Evolutionary conservation across 1,140 invertebrate species (phyloP).

Genomic region (Chlorops oryzae): DNA sequence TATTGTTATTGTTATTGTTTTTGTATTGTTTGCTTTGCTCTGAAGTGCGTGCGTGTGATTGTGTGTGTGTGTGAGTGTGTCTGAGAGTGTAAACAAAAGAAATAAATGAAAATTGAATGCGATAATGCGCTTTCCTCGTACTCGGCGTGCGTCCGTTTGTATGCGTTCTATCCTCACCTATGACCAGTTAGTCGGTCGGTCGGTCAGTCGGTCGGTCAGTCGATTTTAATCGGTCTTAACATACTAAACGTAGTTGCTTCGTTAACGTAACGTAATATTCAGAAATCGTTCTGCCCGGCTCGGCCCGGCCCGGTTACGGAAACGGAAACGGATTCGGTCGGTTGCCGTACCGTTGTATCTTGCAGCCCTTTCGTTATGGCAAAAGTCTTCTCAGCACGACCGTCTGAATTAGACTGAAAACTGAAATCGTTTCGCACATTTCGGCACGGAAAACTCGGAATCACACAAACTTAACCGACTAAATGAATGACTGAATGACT

Average conservation of each 20-base stretch:
- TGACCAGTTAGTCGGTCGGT: too few species aligned
- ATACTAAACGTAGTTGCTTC: too few species aligned
- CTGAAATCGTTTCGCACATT: slow-evolving; percentile 49
- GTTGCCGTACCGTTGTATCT: neutral
- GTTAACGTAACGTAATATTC: too few species aligned
- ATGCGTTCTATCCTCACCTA: too few species aligned
- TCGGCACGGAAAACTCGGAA: slow-evolving; percentile 48
- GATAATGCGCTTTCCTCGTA: slow-evolving; percentile 11
- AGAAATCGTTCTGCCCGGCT: too few species aligned
- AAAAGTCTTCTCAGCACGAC: slow-evolving; percentile 49
- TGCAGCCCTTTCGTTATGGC: slow-evolving; percentile 37
- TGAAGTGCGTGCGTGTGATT: slow-evolving; percentile 15
- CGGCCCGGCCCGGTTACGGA: too few species aligned
- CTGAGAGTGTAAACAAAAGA: slow-evolving; percentile 6
- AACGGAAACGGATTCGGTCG: too few species aligned
- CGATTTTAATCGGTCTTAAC: too few species aligned
- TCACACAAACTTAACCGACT: slow-evolving; percentile 28
- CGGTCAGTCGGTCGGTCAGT: too few species aligned
- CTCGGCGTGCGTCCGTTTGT: slow-evolving; percentile 3
- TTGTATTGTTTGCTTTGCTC: neutral
- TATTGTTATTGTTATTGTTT: slow-evolving; percentile 2
- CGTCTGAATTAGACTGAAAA: slow-evolving; percentile 49
- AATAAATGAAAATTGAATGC: neutral
- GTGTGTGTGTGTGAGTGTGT: slow-evolving; percentile 5
- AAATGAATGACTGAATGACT: slow-evolving; percentile 9